Evolutionary conservation across 2,113 vertebrate genomes (phyloP).

Genomic region (Corynorhinus townsendii): DNA sequence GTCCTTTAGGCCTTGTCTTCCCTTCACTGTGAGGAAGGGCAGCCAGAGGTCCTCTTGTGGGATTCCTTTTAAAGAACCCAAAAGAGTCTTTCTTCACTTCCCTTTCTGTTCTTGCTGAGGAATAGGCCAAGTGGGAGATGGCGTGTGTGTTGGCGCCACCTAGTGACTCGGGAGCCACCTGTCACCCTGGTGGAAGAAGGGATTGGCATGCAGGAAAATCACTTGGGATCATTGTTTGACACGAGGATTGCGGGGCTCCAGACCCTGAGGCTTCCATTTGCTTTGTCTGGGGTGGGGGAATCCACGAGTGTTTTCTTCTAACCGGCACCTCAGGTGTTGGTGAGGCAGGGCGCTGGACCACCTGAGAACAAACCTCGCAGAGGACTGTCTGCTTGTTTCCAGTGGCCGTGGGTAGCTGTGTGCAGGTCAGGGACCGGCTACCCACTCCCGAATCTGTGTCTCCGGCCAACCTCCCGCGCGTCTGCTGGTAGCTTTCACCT

Average conservation of each 20-base stretch:
- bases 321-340: neutral
- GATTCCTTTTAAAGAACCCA: neutral
- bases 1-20: neutral
- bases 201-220: neutral
- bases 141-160: slow-evolving; percentile 37
- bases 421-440: neutral
- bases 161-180: neutral
- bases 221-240: neutral
- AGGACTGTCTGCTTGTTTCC: neutral
- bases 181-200: neutral
- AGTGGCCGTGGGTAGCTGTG: neutral
- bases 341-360: neutral
- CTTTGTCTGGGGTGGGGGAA: neutral
- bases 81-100: neutral
- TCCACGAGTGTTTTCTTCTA: neutral
- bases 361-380: neutral
- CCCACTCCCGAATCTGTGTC: neutral
- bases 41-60: neutral
- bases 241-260: neutral
- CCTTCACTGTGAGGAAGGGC: neutral
- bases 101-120: fast-evolving
- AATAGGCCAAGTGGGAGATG: neutral
- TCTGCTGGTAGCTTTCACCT: neutral
- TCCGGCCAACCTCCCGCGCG: neutral
- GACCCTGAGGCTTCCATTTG: neutral